Base-by-base conservation (phyloP, 2,113 vertebrate species). In the Campylomormyrus numenius region DNA sequence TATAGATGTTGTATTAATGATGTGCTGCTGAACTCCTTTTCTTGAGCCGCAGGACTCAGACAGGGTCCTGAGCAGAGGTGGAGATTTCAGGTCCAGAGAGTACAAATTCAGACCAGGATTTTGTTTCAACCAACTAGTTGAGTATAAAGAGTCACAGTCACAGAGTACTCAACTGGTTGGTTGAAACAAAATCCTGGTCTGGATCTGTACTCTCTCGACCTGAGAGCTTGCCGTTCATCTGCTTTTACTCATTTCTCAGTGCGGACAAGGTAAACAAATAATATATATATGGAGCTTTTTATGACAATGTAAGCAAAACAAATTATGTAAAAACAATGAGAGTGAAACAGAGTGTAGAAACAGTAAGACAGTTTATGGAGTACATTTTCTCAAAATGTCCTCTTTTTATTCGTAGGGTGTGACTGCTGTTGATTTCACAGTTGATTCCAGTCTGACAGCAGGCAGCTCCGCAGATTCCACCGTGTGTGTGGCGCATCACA, bases 31-130 rank as follows among this genome's bases (percentile, higher is more conserved):
- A 85, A 48, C 15, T 85, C 8, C 98, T 91, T 96, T 99, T 42
- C 98, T 98, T 74, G 98, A 99, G 91, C 95, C 99, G 80, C 99
- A 99, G 93, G 98, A 99, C 93, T 99, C 98, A 31, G 98, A 99
- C 95, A 99, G 90, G 97, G 97, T 87, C 96, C 97, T 0, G 50
- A 49, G 48, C 48, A 49, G 48, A 49, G 48, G 48, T 49, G 48
- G 46, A 2, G 46, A 49, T 49, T 49, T 49, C 48, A 49, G 2
- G 48, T 11, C 9, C 10, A 49, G 48, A 49, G 48, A 52, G 3
- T 52, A 52, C 3, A 52, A 17, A 52, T 52, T 3, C 50, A 52
- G 13, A 52, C 13, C 50, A 52, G 50, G 50, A 52, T 52, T 52
- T 52, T 52, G 13, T 52, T 52, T 52, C 50, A 17, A 52, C 50